Evolutionary conservation across 2,888 invertebrate genomes (phyloP), one percentile per base, ranked within the genome.

Genomic region (Taphrorychus bicolor): DNA sequence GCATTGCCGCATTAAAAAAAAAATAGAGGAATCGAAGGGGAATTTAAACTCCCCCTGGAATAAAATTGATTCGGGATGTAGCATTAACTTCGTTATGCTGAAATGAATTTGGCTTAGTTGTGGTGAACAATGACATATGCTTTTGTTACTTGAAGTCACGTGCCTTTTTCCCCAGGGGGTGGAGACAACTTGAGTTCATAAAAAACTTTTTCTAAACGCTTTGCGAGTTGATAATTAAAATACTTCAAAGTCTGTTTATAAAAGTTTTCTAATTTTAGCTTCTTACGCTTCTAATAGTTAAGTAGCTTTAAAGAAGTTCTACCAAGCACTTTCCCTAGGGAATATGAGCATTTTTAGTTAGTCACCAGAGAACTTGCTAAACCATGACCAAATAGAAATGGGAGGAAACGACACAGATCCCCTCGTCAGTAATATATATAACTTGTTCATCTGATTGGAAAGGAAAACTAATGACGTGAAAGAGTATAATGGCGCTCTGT

Each of bases 381-480:
- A 9, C 32, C 32, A 3, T 32, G 32, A 7, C 1, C 1, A 48
- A 21, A 51, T 18, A 9, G 14, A 51, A 51, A 19, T 18, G 51
- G 22, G 21, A 51, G 21, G 59, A 59, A 59, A 48, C 14, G 41
- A 48, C 48, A 19, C 21, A 23, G 5, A 4, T 16, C 42, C 41
- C 61, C 21, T n/a, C n/a, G n/a, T n/a, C n/a, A n/a, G n/a, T n/a
- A n/a, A 11, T 9, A 21, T 52, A 51, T 19, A 23, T 16, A 49
- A 57, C 57, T 61, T 66, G 49, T 57, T 57, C 58, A 51, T 49
- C 57, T 49, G 61, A 58, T 61, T 60, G 57, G 45, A 61, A 59
- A 61, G 41, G 42, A 59, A 64, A 58, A 64, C 58, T 59, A 64
- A 64, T 64, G 61, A 66, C 23, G 17, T 57, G 66, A 66, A 66